These are phyloP conservation scores for Melinaea menophilus DNA, from an alignment of 2,888 invertebrate genomes.

Conservation along the genomic window DNA sequence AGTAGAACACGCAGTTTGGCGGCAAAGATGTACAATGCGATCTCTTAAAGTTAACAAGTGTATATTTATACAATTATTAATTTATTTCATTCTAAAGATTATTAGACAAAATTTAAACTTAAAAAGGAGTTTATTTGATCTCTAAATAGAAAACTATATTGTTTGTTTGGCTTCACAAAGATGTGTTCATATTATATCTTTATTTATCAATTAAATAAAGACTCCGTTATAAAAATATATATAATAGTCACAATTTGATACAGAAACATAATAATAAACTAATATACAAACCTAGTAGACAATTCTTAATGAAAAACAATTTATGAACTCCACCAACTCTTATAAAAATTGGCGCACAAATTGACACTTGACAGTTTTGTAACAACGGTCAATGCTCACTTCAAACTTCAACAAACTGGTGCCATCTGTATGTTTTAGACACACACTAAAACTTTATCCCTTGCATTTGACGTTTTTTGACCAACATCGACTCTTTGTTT, in stretches of 20 bases:
- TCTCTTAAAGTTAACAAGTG: neutral
- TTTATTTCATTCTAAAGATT: too few species aligned
- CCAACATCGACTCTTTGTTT: too few species aligned
- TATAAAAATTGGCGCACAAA: slow-evolving; percentile 58
- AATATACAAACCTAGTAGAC: slow-evolving; percentile 8
- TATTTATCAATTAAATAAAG: neutral
- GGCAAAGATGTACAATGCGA: neutral
- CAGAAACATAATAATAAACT: neutral
- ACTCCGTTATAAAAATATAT: neutral
- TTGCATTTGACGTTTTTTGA: too few species aligned
- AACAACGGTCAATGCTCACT: slow-evolving; percentile 22
- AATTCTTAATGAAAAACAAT: slow-evolving; percentile 3
- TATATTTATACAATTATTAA: too few species aligned
- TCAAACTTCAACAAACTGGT: slow-evolving; percentile 1
- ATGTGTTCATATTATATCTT: neutral
- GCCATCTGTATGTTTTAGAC: too few species aligned
- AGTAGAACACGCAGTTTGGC: slow-evolving; percentile 10
- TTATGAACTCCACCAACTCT: slow-evolving; percentile 15
- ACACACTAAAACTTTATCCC: too few species aligned
- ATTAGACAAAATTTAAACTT: neutral
- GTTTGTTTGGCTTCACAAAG: slow-evolving; percentile 1
- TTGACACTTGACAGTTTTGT: slow-evolving; percentile 41
- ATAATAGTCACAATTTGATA: neutral
- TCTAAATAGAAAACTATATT: neutral
- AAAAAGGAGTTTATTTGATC: neutral